Percentiles rank a stretch among this genome's conserved stretches.
phyloP scores from a whole-genome alignment of 2,113 vertebrate species.

The Clarias magur region DNA sequence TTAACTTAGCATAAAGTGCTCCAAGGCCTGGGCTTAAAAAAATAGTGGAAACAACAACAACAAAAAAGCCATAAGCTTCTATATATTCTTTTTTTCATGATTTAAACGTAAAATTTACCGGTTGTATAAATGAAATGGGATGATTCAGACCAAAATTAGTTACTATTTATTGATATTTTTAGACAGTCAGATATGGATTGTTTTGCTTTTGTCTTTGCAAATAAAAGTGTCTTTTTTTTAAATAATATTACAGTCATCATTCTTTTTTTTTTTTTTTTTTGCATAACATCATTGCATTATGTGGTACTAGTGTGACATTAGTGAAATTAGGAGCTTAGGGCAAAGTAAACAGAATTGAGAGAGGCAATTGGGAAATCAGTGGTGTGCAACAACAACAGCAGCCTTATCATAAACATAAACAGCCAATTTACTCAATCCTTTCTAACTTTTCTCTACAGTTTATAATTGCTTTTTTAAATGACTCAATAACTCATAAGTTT shows the following conservation, averaged over 20 bases:
- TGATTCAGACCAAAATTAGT: neutral
- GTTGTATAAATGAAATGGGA: conserved; percentile 5
- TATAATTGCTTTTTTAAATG: conserved; percentile 56
- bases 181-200: neutral
- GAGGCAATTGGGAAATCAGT: conserved; percentile 77
- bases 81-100: neutral
- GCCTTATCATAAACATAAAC: conserved; percentile 83
- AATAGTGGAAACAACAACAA: conserved; percentile 37
- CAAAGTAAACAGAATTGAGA: conserved; percentile 66
- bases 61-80: conserved; percentile 62
- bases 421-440: conserved; percentile 72
- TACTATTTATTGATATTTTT: conserved; percentile 31
- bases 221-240: conserved; percentile 30
- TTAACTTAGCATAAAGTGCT: conserved; percentile 79
- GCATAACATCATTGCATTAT: conserved; percentile 36
- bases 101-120: neutral
- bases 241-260: neutral
- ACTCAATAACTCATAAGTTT: conserved; percentile 40
- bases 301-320: conserved; percentile 22
- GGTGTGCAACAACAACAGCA: conserved; percentile 80
- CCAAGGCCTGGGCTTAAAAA: conserved; percentile 62
- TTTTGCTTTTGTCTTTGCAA: conserved; percentile 17
- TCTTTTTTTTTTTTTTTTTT: neutral
- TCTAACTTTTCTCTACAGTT: conserved; percentile 42
- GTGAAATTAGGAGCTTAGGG: conserved; percentile 75